These are phyloP conservation scores for Prochilodus magdalenae DNA, from an alignment of 2,113 vertebrate genomes.

Conservation along the genomic window DNA sequence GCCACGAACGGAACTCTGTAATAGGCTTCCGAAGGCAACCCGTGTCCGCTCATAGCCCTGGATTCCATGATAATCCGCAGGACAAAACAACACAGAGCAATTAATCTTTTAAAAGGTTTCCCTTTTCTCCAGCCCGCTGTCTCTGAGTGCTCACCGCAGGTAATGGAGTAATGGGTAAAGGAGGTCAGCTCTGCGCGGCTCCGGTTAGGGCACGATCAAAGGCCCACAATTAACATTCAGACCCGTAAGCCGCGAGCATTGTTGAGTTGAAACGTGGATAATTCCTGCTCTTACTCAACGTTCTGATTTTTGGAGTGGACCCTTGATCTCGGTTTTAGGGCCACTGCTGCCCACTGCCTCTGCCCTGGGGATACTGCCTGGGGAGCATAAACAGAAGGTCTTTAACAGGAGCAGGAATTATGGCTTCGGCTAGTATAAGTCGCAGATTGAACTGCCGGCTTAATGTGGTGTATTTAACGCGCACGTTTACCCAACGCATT, in stretches of 20 bases:
- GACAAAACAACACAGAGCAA: slow-evolving; percentile 70
- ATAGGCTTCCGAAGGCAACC: slow-evolving; percentile 65
- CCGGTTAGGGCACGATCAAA: slow-evolving; percentile 61
- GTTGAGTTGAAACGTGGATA: slow-evolving; percentile 49
- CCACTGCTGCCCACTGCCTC: not conserved
- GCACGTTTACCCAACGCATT: too few relatives aligned
- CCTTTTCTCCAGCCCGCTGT: slow-evolving; percentile 13
- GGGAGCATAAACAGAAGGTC: not conserved
- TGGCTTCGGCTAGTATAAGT: not conserved
- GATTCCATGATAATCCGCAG: slow-evolving; percentile 67
- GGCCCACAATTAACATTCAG: slow-evolving; percentile 66
- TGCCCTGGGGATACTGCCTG: not conserved
- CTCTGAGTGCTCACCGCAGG: slow-evolving; percentile 35
- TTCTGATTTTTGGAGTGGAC: slow-evolving; percentile 13
- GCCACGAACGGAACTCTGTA: slow-evolving; percentile 34
- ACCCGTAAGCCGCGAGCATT: slow-evolving; percentile 50
- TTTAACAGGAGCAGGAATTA: not conserved
- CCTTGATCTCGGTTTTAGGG: slow-evolving; percentile 26
- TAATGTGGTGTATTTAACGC: not conserved
- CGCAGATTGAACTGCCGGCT: not conserved
- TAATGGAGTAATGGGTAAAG: slow-evolving; percentile 61
- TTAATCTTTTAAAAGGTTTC: slow-evolving; percentile 74
- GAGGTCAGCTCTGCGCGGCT: slow-evolving; percentile 61
- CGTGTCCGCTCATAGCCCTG: slow-evolving; percentile 65
- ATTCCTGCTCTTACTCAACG: slow-evolving; percentile 23